phyloP scores from a whole-genome alignment of 92 coral and sea anemone genomes.

The Zoanthus sociatus region DNA sequence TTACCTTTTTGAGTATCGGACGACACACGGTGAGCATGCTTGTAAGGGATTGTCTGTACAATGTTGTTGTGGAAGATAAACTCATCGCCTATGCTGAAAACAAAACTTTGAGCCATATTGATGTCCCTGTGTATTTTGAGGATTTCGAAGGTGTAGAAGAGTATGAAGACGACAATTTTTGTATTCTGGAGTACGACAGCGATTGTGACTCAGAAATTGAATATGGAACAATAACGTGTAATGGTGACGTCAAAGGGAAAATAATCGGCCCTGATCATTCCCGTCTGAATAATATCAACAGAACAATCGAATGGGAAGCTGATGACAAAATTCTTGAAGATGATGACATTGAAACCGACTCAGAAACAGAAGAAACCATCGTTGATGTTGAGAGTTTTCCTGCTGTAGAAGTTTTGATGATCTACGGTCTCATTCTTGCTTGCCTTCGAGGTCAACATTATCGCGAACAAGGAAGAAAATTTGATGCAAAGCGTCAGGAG shows the following conservation, averaged over 20 bases:
- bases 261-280: not conserved
- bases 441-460: constrained; percentile 53
- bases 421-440: constrained; percentile 38
- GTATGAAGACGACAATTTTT: not conserved
- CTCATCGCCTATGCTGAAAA: not conserved
- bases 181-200: not conserved
- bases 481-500: constrained; percentile 39
- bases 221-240: constrained; percentile 14
- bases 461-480: constrained; percentile 46
- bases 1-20: constrained; percentile 18
- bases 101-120: no score
- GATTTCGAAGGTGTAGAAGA: no score
- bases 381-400: not conserved
- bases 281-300: constrained; percentile 40
- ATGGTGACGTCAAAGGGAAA: not conserved
- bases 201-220: no score
- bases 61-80: not conserved
- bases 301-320: not conserved
- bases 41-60: not conserved
- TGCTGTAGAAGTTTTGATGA: not conserved
- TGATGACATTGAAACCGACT: not conserved
- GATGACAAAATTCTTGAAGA: not conserved
- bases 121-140: no score
- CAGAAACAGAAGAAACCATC: not conserved
- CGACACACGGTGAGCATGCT: not conserved